These are phyloP conservation scores for Aquatica leii DNA, from an alignment of 2,888 invertebrate genomes.

Conservation along the genomic window DNA sequence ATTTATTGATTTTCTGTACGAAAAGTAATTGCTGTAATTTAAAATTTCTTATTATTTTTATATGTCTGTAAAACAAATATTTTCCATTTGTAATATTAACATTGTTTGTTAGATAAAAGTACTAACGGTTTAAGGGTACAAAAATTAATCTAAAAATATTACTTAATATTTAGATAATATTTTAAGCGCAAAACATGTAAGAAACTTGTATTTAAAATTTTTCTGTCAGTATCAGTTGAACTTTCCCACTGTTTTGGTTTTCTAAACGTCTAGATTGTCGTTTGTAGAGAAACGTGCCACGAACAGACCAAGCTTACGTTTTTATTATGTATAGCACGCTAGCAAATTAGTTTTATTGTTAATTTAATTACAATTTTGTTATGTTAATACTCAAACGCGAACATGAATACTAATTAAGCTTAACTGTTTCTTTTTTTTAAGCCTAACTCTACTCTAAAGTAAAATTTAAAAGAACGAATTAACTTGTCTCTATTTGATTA, in stretches of 20 bases:
- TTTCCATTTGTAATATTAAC: no score
- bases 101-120: no score
- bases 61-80: no score
- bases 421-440: no score
- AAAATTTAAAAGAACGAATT: background rate
- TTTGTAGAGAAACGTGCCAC: background rate
- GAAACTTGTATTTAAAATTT: background rate
- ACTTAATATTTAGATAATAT: no score
- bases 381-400: background rate
- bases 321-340: slow-evolving; percentile 2
- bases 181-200: background rate
- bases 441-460: no score
- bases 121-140: no score
- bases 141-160: no score
- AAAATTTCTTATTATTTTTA: no score
- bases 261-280: background rate
- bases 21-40: no score
- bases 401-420: background rate
- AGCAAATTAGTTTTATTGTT: slow-evolving; percentile 5
- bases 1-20: no score
- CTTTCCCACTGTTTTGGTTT: slow-evolving; percentile 4
- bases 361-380: slow-evolving; percentile 1
- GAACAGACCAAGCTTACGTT: background rate
- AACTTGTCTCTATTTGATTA: background rate
- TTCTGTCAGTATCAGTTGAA: slow-evolving; percentile 4